A percentile compares a stretch with the other conserved stretches of the same genome.
phyloP scores from a whole-genome alignment of 2,113 vertebrate species.

The Coryphaenoides rupestris region DNA sequence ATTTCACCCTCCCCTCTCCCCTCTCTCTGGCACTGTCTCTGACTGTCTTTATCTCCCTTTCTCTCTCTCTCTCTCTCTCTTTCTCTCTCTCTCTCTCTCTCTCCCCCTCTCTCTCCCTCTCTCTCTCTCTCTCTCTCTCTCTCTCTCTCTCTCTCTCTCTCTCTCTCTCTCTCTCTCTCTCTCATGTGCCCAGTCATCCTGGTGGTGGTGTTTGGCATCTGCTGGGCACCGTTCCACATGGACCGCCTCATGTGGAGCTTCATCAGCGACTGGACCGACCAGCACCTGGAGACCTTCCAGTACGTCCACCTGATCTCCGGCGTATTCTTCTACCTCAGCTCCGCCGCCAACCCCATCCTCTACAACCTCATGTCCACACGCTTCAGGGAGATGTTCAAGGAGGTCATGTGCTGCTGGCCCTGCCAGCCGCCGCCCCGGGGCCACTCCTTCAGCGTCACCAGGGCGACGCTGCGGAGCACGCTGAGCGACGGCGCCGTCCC shows the following conservation, averaged over 20 bases:
- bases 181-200: slow-evolving; percentile 74
- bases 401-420: slow-evolving; percentile 76
- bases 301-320: slow-evolving; percentile 85
- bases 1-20: too few species aligned
- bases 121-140: neutral
- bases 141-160: neutral
- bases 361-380: slow-evolving; percentile 94
- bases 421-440: slow-evolving; percentile 27
- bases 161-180: neutral
- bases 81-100: neutral
- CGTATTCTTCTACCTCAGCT: slow-evolving; percentile 91
- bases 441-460: slow-evolving; percentile 76
- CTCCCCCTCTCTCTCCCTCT: neutral
- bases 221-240: slow-evolving; percentile 92
- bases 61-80: neutral
- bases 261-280: slow-evolving; percentile 75
- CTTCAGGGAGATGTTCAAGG: slow-evolving; percentile 90
- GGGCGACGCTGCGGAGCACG: slow-evolving; percentile 76
- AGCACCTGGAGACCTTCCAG: slow-evolving; percentile 75
- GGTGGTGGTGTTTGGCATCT: slow-evolving; percentile 90
- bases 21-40: too few species aligned
- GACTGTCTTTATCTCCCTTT: neutral
- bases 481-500: slow-evolving; percentile 66
- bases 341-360: slow-evolving; percentile 85
- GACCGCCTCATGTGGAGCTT: slow-evolving; percentile 95